A percentile compares a stretch with the other conserved stretches of the same genome.
Evolutionary conservation across 2,888 invertebrate genomes (phyloP).

Genomic region (Zeuzera pyrina): DNA sequence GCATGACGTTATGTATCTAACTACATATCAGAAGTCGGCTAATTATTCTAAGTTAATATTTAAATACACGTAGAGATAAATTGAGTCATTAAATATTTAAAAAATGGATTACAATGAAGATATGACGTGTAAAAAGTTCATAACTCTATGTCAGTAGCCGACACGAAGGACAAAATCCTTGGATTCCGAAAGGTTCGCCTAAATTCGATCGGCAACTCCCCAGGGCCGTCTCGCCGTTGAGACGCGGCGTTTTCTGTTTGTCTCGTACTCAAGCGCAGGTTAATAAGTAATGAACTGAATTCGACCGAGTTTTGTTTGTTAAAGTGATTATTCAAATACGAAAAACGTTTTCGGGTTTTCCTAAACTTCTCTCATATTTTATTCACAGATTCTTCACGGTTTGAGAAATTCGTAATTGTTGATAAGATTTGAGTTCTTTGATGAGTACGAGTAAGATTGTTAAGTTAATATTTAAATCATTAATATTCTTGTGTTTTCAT

Average conservation of each 20-base stretch:
- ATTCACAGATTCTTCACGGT: constrained; percentile 65
- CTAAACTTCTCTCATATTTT: constrained; percentile 69
- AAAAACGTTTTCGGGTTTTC: constrained; percentile 67
- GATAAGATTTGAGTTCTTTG: constrained; percentile 38
- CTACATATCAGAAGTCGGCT: too few species aligned
- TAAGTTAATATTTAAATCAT: constrained; percentile 1
- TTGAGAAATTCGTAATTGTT: constrained; percentile 54
- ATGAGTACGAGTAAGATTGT: constrained; percentile 10
- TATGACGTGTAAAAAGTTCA: too few species aligned
- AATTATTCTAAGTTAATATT: too few species aligned
- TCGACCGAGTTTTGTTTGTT: constrained; percentile 66
- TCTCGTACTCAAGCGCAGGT: constrained; percentile 51
- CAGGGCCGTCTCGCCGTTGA: not conserved
- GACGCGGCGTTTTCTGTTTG: constrained; percentile 26
- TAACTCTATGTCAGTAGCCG: too few species aligned
- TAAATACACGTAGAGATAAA: too few species aligned
- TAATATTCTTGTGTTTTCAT: constrained; percentile 1
- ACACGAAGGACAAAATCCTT: too few species aligned
- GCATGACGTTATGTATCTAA: too few species aligned
- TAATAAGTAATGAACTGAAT: constrained; percentile 69
- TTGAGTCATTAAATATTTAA: too few species aligned
- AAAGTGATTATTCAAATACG: constrained; percentile 72
- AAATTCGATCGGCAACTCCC: constrained; percentile 1
- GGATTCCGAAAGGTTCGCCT: constrained; percentile 2
- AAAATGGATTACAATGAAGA: too few species aligned